Conservation (phyloP, 2,888 invertebrate genomes). For the Nomada flava region DNA sequence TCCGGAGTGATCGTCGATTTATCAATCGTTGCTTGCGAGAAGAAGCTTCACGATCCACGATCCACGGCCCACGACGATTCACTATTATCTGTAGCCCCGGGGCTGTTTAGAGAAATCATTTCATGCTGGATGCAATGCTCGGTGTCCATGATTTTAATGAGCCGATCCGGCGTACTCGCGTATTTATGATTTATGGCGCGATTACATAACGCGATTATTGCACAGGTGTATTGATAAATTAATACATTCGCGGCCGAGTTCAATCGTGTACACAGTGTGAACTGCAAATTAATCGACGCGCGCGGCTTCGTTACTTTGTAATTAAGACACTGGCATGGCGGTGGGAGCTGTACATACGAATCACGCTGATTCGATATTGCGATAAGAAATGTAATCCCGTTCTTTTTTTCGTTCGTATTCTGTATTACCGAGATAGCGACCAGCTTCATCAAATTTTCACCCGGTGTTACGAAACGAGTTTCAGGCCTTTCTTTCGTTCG, state of each 20-base stretch:
- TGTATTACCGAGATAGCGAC: neutral
- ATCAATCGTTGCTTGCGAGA: constrained; percentile 54
- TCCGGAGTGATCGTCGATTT: constrained; percentile 49
- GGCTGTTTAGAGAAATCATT: constrained; percentile 77
- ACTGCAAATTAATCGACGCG: constrained; percentile 45
- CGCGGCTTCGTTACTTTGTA: constrained; percentile 58
- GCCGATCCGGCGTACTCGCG: constrained; percentile 61
- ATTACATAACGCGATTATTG: constrained; percentile 81
- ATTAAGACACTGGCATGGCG: constrained; percentile 44
- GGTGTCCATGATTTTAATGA: constrained; percentile 76
- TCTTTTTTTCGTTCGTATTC: neutral
- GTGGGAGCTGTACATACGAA: constrained; percentile 40
- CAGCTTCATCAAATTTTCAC: constrained; percentile 20
- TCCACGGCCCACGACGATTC: constrained; percentile 50
- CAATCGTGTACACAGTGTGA: constrained; percentile 13
- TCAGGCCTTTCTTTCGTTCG: neutral
- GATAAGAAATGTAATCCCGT: constrained; percentile 38
- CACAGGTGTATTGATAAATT: constrained; percentile 79
- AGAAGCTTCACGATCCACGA: constrained; percentile 48
- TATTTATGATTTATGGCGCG: constrained; percentile 77
- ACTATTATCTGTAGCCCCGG: constrained; percentile 70
- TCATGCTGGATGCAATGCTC: constrained; percentile 70
- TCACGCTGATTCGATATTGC: constrained; percentile 26
- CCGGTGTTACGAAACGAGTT: constrained; percentile 25
- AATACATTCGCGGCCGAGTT: constrained; percentile 62